phyloP scores from a whole-genome alignment of 2,888 invertebrate species.

The Athalia rosae region DNA sequence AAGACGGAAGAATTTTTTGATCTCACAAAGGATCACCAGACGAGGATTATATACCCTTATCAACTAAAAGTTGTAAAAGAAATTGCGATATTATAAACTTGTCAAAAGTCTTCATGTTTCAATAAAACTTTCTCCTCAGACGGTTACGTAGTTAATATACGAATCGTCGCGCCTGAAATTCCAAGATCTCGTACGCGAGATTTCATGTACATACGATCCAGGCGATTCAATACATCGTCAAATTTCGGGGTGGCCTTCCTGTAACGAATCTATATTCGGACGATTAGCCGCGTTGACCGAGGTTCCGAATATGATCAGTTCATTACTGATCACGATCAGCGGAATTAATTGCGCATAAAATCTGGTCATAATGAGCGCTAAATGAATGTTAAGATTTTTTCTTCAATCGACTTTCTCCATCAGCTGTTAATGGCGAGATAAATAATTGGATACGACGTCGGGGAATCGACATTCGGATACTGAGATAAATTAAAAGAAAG shows the following conservation, averaged over 20 bases:
- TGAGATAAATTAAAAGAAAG: too few relatives aligned
- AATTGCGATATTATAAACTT: constrained; percentile 24
- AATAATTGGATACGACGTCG: too few relatives aligned
- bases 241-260: not conserved
- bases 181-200: not conserved
- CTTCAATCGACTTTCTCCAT: too few relatives aligned
- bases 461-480: too few relatives aligned
- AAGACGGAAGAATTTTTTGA: not conserved
- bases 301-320: not conserved
- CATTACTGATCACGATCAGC: not conserved
- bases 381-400: not conserved
- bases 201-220: not conserved
- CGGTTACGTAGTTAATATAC: not conserved
- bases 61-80: not conserved
- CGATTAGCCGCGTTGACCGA: not conserved
- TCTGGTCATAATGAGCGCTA: not conserved
- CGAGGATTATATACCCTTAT: not conserved
- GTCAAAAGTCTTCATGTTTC: not conserved
- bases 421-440: too few relatives aligned
- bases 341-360: not conserved
- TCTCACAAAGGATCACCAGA: not conserved
- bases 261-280: not conserved
- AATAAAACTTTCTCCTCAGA: not conserved
- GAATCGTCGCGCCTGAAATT: not conserved
- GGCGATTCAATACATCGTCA: not conserved